A percentile compares a stretch with the other conserved stretches of the same genome.
These are phyloP conservation scores for Pelecanus crispus DNA, from an alignment of 2,113 vertebrate species.

Conservation along the genomic window DNA sequence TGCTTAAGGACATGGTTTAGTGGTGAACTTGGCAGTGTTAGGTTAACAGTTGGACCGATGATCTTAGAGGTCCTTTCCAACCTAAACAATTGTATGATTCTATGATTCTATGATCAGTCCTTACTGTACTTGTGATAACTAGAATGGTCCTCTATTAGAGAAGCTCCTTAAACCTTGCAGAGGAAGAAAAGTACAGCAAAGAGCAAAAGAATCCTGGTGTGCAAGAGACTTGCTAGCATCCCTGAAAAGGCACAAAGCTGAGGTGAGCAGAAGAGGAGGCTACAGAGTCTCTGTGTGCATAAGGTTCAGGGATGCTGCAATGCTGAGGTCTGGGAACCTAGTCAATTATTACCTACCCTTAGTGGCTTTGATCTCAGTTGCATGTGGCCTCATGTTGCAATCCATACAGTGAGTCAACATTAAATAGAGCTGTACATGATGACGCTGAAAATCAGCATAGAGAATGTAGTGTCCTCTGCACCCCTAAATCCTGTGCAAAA, in stretches of 20 bases:
- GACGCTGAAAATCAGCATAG: not conserved
- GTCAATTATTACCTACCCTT: constrained; percentile 15
- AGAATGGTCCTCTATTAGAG: not conserved
- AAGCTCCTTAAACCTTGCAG: not conserved
- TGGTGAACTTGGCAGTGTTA: too few species aligned
- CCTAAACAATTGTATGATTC: too few species aligned
- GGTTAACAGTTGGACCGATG: too few species aligned
- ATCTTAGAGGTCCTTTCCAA: too few species aligned
- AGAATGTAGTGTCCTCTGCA: not conserved
- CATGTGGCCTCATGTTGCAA: not conserved
- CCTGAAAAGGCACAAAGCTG: not conserved
- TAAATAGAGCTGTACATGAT: not conserved
- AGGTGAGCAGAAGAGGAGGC: not conserved
- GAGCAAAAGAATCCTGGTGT: not conserved
- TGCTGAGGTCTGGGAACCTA: not conserved
- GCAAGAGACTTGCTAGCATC: not conserved
- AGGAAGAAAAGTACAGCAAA: not conserved
- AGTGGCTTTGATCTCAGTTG: not conserved
- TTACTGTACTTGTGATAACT: not conserved
- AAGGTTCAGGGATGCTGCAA: not conserved
- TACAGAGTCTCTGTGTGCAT: fast-evolving
- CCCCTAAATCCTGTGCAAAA: not conserved
- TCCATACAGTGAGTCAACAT: not conserved
- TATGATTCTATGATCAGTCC: not conserved
- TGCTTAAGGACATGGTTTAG: too few species aligned